Conservation (phyloP, 2,113 vertebrate genomes). For the human region GRCh38 chr4:63864501-63865000, state of each 20-base stretch:
- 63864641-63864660: too few species aligned
- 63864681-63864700: too few species aligned
- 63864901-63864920: background rate
- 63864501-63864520: too few species aligned
- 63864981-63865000: background rate
- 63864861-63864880: background rate
- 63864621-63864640: too few species aligned
- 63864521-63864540: too few species aligned
- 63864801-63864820: background rate
- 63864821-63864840: background rate
- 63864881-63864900: background rate
- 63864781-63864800: background rate
- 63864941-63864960: background rate
- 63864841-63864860: background rate
- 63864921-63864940: background rate
- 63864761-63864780: background rate
- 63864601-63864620: too few species aligned
- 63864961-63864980: background rate
- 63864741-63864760: background rate
- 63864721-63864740: too few species aligned
- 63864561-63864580: too few species aligned
- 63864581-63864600: too few species aligned
- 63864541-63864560: too few species aligned
- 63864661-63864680: too few species aligned
- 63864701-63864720: too few species aligned